phyloP scores from a whole-genome alignment of 2,797 vertebrate genomes.

The Zenarchopterus dispar region DNA sequence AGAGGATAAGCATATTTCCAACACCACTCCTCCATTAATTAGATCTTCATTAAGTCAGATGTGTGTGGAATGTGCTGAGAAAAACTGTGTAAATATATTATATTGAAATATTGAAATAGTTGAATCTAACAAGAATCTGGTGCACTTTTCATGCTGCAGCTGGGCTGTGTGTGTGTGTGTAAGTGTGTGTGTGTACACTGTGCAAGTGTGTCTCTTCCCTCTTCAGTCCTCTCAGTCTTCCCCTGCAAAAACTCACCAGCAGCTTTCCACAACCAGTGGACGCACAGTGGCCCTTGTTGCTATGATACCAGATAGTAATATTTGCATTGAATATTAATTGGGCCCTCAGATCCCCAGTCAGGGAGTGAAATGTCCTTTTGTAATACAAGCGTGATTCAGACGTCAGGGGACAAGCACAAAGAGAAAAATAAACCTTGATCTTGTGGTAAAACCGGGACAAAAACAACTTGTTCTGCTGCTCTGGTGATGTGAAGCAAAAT shows the following conservation, averaged over 20 bases:
- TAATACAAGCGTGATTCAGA: slow-evolving; percentile 50
- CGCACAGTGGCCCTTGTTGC: slow-evolving; percentile 73
- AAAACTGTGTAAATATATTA: slow-evolving; percentile 22
- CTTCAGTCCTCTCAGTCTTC: slow-evolving; percentile 36
- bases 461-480: slow-evolving; percentile 5
- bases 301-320: slow-evolving; percentile 79
- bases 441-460: neutral
- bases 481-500: slow-evolving; percentile 23
- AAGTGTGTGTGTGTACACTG: neutral
- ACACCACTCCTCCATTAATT: slow-evolving; percentile 50
- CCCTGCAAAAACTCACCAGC: slow-evolving; percentile 46
- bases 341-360: slow-evolving; percentile 52
- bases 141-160: slow-evolving; percentile 26
- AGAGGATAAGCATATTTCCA: slow-evolving; percentile 26
- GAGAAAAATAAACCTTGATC: slow-evolving; percentile 18
- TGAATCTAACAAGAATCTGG: slow-evolving; percentile 10
- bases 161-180: slow-evolving; percentile 8
- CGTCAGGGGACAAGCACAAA: slow-evolving; percentile 23
- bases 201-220: slow-evolving; percentile 18
- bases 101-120: slow-evolving; percentile 20
- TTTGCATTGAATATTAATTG: slow-evolving; percentile 82
- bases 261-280: slow-evolving; percentile 50
- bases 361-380: slow-evolving; percentile 59
- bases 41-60: slow-evolving; percentile 41
- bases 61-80: neutral